phyloP scores from a whole-genome alignment of 2,113 vertebrate genomes.

The Ceyx melanurus region DNA sequence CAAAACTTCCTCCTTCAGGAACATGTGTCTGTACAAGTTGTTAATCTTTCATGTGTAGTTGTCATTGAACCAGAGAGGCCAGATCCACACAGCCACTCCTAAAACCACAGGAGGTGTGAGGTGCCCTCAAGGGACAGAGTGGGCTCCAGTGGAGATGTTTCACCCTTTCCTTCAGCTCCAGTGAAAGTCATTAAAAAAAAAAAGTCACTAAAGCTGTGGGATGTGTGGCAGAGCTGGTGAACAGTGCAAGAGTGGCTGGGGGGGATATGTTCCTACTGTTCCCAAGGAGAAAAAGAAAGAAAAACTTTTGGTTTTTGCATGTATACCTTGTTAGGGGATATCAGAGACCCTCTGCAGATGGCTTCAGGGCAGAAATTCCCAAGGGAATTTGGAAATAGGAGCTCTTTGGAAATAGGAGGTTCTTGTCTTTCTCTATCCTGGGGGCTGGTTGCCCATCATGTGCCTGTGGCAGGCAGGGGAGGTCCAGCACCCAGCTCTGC shows the following conservation, averaged over 20 bases:
- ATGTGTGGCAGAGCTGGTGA: not conserved
- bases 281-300: not conserved
- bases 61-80: not conserved
- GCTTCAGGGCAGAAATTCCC: not conserved
- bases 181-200: not conserved
- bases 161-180: not conserved
- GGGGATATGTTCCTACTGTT: not conserved
- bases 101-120: not conserved
- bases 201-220: not conserved
- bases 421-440: not conserved
- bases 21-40: not conserved
- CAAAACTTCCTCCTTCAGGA: not conserved
- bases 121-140: not conserved
- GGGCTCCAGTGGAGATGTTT: not conserved
- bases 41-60: not conserved
- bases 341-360: not conserved
- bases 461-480: not conserved
- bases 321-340: not conserved
- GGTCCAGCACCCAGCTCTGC: not conserved
- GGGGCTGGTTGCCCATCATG: accelerated
- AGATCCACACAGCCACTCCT: not conserved
- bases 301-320: not conserved
- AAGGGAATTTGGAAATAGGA: too few relatives aligned
- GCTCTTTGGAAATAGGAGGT: not conserved
- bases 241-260: not conserved